phyloP scores from a whole-genome alignment of 2,888 invertebrate species.

The Nomada hirtipes region DNA sequence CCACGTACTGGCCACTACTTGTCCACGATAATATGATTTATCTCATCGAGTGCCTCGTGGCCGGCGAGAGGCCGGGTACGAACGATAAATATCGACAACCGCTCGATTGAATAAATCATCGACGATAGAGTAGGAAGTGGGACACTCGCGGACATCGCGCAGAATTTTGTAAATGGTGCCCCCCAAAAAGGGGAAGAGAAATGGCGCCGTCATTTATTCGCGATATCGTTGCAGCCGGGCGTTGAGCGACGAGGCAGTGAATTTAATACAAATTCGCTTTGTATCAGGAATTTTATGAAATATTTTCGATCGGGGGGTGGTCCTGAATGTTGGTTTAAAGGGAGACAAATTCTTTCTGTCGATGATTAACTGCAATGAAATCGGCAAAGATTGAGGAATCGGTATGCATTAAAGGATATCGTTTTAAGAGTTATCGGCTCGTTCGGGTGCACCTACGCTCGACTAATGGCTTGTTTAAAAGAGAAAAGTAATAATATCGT shows the following conservation, averaged over 20 bases:
- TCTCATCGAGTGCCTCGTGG: slow-evolving; percentile 67
- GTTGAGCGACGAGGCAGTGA: too few relatives aligned
- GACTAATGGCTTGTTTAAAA: slow-evolving; percentile 21
- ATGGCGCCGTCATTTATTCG: slow-evolving; percentile 37
- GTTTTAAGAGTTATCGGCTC: too few relatives aligned
- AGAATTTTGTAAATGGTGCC: slow-evolving; percentile 50
- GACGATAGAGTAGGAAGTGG: slow-evolving; percentile 59
- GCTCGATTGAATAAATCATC: slow-evolving; percentile 73
- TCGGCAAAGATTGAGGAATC: too few relatives aligned
- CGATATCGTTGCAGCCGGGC: not conserved
- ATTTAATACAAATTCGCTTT: too few relatives aligned
- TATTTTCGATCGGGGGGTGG: too few relatives aligned
- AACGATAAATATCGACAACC: slow-evolving; percentile 72
- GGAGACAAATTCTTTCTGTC: too few relatives aligned
- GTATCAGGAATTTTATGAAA: too few relatives aligned
- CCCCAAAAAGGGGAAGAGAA: slow-evolving; percentile 46
- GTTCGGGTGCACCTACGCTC: too few relatives aligned
- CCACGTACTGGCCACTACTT: slow-evolving; percentile 70
- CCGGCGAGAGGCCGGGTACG: slow-evolving; percentile 34
- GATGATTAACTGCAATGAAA: too few relatives aligned
- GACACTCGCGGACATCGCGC: slow-evolving; percentile 22
- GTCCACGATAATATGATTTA: slow-evolving; percentile 75
- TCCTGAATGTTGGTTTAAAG: too few relatives aligned
- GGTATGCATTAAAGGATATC: too few relatives aligned
- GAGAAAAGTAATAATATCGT: not conserved